Evolutionary conservation across 2,888 invertebrate genomes (phyloP).

Genomic region (Cremastobaeus sp.): DNA sequence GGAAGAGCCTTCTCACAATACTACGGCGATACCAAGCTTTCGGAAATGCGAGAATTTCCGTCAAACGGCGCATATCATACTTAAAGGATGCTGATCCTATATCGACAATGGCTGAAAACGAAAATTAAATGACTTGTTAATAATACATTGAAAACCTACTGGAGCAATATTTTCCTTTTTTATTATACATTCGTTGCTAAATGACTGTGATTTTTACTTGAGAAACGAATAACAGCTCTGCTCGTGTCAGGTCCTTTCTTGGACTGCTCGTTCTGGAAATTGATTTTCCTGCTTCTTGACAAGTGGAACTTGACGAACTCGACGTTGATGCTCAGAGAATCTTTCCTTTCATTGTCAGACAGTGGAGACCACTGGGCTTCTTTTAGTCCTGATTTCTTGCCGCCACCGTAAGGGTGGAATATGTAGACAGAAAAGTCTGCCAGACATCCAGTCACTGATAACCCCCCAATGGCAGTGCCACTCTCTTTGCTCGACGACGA

Average conservation of each 20-base stretch:
- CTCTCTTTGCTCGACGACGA: conserved; percentile 70
- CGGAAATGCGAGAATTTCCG: conserved; percentile 98
- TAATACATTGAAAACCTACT: too few relatives aligned
- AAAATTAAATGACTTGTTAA: too few relatives aligned
- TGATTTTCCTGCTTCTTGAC: conserved; percentile 92
- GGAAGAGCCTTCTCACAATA: conserved; percentile 93
- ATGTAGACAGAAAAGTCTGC: conserved; percentile 98
- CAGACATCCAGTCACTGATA: conserved; percentile 96
- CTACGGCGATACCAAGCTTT: conserved; percentile 98
- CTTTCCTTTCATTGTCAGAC: conserved; percentile 93
- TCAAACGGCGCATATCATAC: conserved; percentile 97
- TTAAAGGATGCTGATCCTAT: conserved; percentile 98
- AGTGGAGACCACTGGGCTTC: conserved; percentile 92
- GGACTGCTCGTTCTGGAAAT: conserved; percentile 82
- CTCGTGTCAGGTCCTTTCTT: conserved; percentile 83
- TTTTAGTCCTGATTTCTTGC: conserved; percentile 88
- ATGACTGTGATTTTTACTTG: conserved; percentile 82
- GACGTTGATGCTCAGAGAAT: conserved; percentile 96
- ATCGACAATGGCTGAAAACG: conserved; percentile 90
- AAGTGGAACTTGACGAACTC: conserved; percentile 98
- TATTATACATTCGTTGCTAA: too few relatives aligned
- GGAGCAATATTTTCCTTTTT: too few relatives aligned
- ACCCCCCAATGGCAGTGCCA: conserved; percentile 87
- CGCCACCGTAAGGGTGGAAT: conserved; percentile 97
- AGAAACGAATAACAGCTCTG: conserved; percentile 93